phyloP scores from a whole-genome alignment of 2,113 vertebrate genomes.

The Protobothrops flavoviridis region DNA sequence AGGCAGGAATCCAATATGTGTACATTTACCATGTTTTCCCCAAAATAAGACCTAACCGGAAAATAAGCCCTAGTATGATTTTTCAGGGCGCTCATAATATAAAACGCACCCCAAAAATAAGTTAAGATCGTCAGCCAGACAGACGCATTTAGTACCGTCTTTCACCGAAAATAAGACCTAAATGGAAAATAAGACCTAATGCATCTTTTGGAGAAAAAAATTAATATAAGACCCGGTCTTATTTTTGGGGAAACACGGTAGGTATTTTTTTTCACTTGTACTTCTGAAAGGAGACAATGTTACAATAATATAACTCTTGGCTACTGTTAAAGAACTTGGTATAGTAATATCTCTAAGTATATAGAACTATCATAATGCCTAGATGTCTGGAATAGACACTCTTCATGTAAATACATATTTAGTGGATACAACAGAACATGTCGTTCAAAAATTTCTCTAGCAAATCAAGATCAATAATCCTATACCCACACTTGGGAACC shows the following conservation, averaged over 20 bases:
- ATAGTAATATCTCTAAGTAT: background rate
- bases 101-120: no score
- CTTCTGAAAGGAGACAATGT: background rate
- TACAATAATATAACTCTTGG: background rate
- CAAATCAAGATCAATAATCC: background rate
- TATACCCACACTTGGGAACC: background rate
- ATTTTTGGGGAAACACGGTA: no score
- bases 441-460: background rate
- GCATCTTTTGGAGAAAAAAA: no score
- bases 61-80: no score
- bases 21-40: background rate
- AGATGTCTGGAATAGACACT: background rate
- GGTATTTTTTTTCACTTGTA: background rate
- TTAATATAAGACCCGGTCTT: no score
- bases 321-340: background rate
- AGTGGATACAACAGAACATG: background rate
- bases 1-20: background rate
- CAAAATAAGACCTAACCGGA: no score
- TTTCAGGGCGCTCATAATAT: no score
- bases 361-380: background rate
- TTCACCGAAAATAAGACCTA: no score
- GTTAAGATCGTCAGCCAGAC: no score
- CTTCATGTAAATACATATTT: background rate
- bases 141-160: no score
- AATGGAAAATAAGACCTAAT: no score